Evolutionary conservation across 2,797 vertebrate species (phyloP).

Genomic region (Falco berigora): DNA sequence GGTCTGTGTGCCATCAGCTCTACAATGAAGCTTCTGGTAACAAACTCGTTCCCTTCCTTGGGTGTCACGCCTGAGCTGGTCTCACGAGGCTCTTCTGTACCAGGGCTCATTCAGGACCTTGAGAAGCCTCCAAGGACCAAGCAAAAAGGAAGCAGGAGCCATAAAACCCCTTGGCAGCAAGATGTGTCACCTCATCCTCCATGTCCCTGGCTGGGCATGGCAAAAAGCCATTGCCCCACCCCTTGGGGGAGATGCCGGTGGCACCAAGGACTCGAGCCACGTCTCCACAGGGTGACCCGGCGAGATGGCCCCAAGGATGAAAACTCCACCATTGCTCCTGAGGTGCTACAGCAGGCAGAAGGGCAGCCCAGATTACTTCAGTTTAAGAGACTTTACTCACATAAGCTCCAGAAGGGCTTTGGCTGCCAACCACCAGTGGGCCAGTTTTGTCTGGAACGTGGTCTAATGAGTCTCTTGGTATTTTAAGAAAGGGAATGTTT

Average conservation of each 20-base stretch:
- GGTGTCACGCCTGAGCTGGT: neutral
- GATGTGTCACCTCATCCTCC: neutral
- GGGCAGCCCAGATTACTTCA: neutral
- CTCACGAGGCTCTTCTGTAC: neutral
- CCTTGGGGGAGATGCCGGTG: neutral
- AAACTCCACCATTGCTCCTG: neutral
- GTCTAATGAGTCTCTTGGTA: conserved; percentile 17
- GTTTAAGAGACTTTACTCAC: neutral
- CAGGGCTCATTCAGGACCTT: neutral
- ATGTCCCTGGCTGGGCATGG: neutral
- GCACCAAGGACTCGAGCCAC: neutral
- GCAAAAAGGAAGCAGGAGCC: neutral
- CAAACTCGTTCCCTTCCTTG: neutral
- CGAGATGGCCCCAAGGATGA: rapidly evolving
- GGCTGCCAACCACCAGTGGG: neutral
- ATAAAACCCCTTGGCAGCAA: neutral
- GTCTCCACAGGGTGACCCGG: rapidly evolving
- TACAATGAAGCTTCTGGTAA: neutral
- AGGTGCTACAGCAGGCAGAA: neutral
- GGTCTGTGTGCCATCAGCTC: neutral
- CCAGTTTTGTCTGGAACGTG: conserved; percentile 4
- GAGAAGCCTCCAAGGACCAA: neutral
- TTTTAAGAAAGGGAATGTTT: conserved; percentile 19
- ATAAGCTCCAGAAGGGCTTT: neutral
- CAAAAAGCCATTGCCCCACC: neutral